Evolutionary conservation across 37 sponge, comb jelly and placozoan species (phyloP).

Genomic region (Chondrosia reniformis): DNA sequence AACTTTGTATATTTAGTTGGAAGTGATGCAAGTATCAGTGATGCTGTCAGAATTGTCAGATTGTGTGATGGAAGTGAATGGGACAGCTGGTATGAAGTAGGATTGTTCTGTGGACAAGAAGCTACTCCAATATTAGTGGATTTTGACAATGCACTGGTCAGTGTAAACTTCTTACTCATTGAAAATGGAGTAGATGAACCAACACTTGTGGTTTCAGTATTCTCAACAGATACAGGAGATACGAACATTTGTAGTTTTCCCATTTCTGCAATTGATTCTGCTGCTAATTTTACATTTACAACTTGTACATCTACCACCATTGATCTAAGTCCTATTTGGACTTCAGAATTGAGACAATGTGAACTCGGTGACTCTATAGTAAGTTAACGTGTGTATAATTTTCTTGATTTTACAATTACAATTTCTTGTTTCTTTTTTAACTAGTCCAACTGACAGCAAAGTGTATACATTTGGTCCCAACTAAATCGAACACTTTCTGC

Average conservation of each 20-base stretch:
- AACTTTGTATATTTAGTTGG: neutral
- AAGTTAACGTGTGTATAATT: neutral
- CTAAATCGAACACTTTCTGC: too few relatives aligned
- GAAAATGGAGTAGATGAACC: neutral
- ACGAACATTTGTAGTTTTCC: conserved; percentile 8
- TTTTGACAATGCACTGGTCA: neutral
- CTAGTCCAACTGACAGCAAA: too few relatives aligned
- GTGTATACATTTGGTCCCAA: too few relatives aligned
- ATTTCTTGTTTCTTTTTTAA: neutral
- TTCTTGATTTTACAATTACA: neutral
- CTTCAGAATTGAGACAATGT: too few relatives aligned
- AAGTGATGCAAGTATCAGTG: too few relatives aligned
- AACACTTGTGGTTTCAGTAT: neutral
- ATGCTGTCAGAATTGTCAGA: neutral
- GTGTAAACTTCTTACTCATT: neutral
- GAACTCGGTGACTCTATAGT: neutral
- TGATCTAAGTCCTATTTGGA: neutral
- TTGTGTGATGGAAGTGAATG: neutral
- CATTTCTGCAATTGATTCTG: neutral
- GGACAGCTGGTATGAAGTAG: conserved; percentile 20
- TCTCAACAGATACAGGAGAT: neutral
- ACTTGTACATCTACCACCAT: neutral
- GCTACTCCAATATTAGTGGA: neutral
- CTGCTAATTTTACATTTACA: neutral
- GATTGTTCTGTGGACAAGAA: neutral